These are phyloP conservation scores for Pelodytes ibericus DNA, from an alignment of 2,797 vertebrate genomes.

Conservation along the genomic window DNA sequence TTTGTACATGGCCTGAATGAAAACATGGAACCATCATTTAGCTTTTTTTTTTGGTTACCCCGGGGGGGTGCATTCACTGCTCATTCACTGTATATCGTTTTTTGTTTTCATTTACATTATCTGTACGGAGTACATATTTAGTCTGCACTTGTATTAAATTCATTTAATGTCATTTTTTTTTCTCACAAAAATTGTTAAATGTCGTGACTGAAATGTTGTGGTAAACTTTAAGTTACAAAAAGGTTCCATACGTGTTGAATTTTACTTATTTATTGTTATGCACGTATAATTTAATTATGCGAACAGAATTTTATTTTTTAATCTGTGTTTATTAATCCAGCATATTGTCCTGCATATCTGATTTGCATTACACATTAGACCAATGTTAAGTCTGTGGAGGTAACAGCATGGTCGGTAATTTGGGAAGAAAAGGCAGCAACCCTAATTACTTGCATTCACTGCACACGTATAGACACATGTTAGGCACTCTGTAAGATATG, in stretches of 20 bases:
- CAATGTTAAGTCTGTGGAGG: too few species aligned
- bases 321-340: too few species aligned
- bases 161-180: slow-evolving; percentile 80
- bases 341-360: too few species aligned
- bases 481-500: too few species aligned
- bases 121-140: slow-evolving; percentile 83
- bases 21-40: slow-evolving; percentile 73
- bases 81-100: slow-evolving; percentile 92
- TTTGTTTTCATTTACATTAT: slow-evolving; percentile 74
- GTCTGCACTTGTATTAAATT: slow-evolving; percentile 85
- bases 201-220: slow-evolving; percentile 30
- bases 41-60: slow-evolving; percentile 73
- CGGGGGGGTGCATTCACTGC: slow-evolving; percentile 96
- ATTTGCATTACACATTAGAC: too few species aligned
- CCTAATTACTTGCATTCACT: too few species aligned
- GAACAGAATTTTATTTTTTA: too few species aligned
- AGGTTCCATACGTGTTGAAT: not conserved
- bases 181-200: slow-evolving; percentile 66
- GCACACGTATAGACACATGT: too few species aligned
- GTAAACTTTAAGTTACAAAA: not conserved
- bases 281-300: too few species aligned
- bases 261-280: not conserved
- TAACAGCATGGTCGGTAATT: too few species aligned
- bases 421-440: too few species aligned
- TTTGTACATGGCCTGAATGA: slow-evolving; percentile 83